A percentile compares a stretch with the other conserved stretches of the same genome.
Conservation (phyloP, 2,113 vertebrate species). For the Perca fluviatilis region DNA sequence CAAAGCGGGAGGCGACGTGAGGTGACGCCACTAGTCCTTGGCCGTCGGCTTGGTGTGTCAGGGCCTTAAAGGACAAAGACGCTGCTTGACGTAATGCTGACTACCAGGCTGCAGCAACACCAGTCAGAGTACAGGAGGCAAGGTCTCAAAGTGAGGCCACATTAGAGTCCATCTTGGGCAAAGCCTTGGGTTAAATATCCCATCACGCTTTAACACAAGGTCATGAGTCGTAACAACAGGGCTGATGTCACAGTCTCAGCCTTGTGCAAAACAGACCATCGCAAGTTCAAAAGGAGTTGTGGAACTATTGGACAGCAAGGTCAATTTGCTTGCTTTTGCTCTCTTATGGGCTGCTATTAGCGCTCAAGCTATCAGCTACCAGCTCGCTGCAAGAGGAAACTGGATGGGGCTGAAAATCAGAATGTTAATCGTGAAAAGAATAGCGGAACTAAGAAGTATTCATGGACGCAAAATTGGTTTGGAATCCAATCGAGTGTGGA, state of each 20-base stretch:
- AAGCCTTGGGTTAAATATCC: conserved; percentile 1
- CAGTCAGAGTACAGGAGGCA: neutral
- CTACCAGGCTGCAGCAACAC: neutral
- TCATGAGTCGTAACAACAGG: conserved; percentile 18
- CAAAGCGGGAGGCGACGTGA: too few relatives aligned
- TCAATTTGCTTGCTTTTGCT: neutral
- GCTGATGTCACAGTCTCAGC: conserved; percentile 18
- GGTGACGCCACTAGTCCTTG: too few relatives aligned
- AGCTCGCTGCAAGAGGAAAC: neutral
- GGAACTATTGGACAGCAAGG: neutral
- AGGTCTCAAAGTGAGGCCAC: neutral
- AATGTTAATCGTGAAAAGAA: conserved; percentile 54
- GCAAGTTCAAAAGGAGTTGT: neutral
- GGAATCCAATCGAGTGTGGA: conserved; percentile 50
- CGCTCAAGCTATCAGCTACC: conserved; percentile 11
- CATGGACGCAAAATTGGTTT: conserved; percentile 54
- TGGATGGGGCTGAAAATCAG: conserved; percentile 28
- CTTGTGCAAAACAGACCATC: neutral
- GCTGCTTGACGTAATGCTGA: conserved; percentile 16
- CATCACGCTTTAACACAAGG: conserved; percentile 18
- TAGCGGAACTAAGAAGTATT: conserved; percentile 60
- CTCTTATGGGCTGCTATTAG: neutral
- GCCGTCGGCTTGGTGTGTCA: too few relatives aligned
- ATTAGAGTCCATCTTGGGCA: neutral
- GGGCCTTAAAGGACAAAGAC: conserved; percentile 20